Base-by-base conservation (phyloP, 1,140 invertebrate species). In the Theocolax elegans region DNA sequence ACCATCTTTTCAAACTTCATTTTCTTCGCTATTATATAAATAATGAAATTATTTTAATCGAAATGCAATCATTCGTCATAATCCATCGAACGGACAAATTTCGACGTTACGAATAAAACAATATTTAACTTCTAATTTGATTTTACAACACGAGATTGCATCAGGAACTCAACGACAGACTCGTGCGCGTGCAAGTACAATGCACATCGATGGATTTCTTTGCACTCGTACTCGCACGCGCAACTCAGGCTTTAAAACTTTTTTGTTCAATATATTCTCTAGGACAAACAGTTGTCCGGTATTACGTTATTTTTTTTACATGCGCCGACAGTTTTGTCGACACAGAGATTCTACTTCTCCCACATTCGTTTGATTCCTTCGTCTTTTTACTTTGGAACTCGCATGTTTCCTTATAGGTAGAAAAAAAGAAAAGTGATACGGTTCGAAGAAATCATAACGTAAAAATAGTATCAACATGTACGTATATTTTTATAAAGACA, bases 71-170 rank as follows among this genome's bases (percentile, higher is more conserved):
- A 21, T 64, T 68, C 60, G 25, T 1, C n/a, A 53, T 69, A 54
- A 27, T 68, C 35, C 65, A 76, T 75, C 29, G 48, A 74, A 69
- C 56, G n/a, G 27, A 64, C 15, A 23, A 23, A 25, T 51, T 40
- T 51, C 29, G 7, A 13, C 15, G 51, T 25, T n/a, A 68, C 49
- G 13, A 19, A 44, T 60, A 42, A 31, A 13, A 8, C 8, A 17
- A 27, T 68, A 29, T 67, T 29, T 71, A 67, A 53, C n/a, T 71
- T 76, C 79, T 84, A 83, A 80, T 84, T 84, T 83, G 77, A 82
- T 82, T 85, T 82, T 74, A 82, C 75, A 78, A 80, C 76, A 81
- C 78, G 78, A 80, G 75, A 81, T 78, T 79, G 79, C 74, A 77
- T 82, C 75, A 80, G 77, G 79, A 84, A 83, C 80, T 84, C 77